Base-by-base conservation (phyloP, 2,888 invertebrate genomes). In the Minunthozetes semirufus region DNA sequence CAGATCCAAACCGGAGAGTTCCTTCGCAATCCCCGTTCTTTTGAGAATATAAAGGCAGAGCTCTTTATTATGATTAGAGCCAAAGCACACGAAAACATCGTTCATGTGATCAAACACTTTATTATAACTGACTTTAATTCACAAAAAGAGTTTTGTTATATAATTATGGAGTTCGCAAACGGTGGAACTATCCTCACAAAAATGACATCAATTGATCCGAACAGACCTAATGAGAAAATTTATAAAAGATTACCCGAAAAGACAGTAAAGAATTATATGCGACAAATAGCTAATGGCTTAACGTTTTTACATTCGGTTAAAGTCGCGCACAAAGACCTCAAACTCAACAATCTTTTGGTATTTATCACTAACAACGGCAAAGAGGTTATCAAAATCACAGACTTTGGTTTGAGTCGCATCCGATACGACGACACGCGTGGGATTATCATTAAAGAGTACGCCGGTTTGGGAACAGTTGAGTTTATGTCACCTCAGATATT, bases 301-400 rank as follows among this genome's bases (percentile, higher is more conserved):
- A 13, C n/a, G 9, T 56, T 22, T 56, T 3, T 56, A 1, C 56
- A 56, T 42, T 42, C 42, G 42, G 42, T 42, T 93, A 85, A 99
- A 99, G 27, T 56, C 25, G 56, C 56, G 22, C 56, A 56, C 56
- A 19, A 22, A 25, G 56, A 56, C 56, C 56, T 56, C 19, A 56
- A 56, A 25, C 56, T 56, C 22, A 22, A 56, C 11, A 56, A 56
- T 13, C 2, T 25, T 6, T 11, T 56, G 25, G 25, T 56, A 3
- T 22, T 56, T 2, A 2, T 22, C 2, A 5, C 22, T 1, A 6
- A 3, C 1, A 25, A 56, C 1, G 22, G 22, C 22, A 25, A 56
- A 19, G 22, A 56, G 5, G 8, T 19, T 13, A 19, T 56, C 17
- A 56, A 56, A 25, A 22, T 56, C 5, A 56, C 56, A 3, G 56